Evolutionary conservation across 2,888 invertebrate species (phyloP).

Genomic region (Nymphalis urticae): DNA sequence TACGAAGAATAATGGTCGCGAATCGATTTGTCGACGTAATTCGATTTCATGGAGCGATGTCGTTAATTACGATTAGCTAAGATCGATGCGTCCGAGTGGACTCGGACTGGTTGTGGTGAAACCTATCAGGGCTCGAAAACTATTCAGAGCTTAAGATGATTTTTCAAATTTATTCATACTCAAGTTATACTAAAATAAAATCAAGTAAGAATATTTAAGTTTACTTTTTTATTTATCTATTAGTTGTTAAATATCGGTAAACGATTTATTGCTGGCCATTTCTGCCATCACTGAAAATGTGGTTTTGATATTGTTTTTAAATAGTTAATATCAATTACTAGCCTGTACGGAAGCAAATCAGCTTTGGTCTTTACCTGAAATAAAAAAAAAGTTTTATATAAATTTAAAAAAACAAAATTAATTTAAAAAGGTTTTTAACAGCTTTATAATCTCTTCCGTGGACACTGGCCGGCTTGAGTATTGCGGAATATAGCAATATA

Average conservation of each 20-base stretch:
- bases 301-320: background rate
- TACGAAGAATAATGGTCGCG: slow-evolving; percentile 39
- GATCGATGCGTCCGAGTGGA: slow-evolving; percentile 62
- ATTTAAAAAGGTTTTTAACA: slow-evolving; percentile 30
- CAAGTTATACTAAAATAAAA: too few species aligned
- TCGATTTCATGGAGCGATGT: slow-evolving; percentile 69
- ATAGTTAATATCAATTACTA: background rate
- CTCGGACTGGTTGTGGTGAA: slow-evolving; percentile 73
- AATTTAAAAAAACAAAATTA: background rate
- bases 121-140: slow-evolving; percentile 64
- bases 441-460: slow-evolving; percentile 38
- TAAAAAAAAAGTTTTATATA: slow-evolving; percentile 25
- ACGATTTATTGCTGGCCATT: background rate
- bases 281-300: background rate
- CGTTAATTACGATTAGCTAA: slow-evolving; percentile 74
- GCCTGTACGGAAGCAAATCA: background rate
- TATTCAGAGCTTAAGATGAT: slow-evolving; percentile 55
- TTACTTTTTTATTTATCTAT: too few species aligned
- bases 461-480: slow-evolving; percentile 21
- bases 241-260: too few species aligned
- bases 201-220: too few species aligned
- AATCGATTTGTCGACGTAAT: slow-evolving; percentile 70
- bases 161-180: background rate
- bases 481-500: slow-evolving; percentile 14
- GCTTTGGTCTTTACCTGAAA: slow-evolving; percentile 34